Base-by-base conservation (phyloP, 2,113 vertebrate genomes). In the Glaucidium brasilianum region DNA sequence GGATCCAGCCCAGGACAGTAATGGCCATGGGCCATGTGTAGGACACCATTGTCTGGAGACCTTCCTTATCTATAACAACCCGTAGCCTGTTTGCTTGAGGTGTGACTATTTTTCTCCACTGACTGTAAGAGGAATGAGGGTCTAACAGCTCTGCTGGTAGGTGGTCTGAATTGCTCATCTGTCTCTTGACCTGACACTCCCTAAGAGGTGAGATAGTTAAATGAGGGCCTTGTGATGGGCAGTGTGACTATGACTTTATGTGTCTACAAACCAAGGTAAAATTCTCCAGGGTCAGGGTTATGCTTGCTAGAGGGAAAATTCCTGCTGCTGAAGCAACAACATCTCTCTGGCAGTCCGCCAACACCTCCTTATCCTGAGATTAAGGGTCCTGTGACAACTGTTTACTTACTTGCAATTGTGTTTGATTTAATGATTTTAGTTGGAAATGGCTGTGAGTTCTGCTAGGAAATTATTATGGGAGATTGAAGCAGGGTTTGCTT, bases 361-460 rank as follows among this genome's bases (percentile, higher is more conserved):
- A 2, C 32, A 55, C 3, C 12, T 87, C 35, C 29, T 64, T 43
- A 43, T 77, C 58, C 87, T 90, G 87, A 76, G 66, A 77, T 81
- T 69, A 88, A 52, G 56, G 72, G 52, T 88, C 52, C 37, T 74
- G 63, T 80, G 72, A 86, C 55, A 94, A 50, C 58, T 83, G 62
- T 80, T 85, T 90, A 60, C 58, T 72, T 68, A 79, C 30, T 67
- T 69, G 39, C 23, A 60, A 63, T 62, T 90, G 16, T 3, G 1
- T 43, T 88, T 88, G 53, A 79, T 90, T 72, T 85, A 79, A 73
- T 83, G 68, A 43, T 86, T 88, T 94, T 62, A 56, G 45, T 21
- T 86, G 59, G 67, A 92, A 83, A 92, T 18, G 4, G 16, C 27
- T 90, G 7, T 21, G 35, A 47, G 29, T 83, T 83, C 56, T 75